These are phyloP conservation scores for Eucera pruinosa DNA, from an alignment of 2,888 invertebrate genomes.

Conservation along the genomic window DNA sequence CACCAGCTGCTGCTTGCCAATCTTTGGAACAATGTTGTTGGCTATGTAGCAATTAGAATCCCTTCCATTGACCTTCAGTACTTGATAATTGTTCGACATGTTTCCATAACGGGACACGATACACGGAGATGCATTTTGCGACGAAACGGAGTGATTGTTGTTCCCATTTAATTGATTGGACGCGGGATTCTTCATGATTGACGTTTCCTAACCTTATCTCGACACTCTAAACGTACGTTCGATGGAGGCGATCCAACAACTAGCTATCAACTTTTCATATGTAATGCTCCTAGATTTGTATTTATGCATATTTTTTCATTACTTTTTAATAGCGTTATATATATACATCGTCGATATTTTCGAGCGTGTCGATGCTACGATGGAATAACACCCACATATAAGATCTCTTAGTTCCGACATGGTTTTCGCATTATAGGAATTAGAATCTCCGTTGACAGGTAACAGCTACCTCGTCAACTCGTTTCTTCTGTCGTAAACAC, in stretches of 20 bases:
- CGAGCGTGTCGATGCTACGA: conserved; percentile 23
- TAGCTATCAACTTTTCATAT: conserved; percentile 28
- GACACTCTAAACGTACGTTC: conserved; percentile 34
- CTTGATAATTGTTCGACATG: conserved; percentile 66
- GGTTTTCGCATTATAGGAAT: conserved; percentile 26
- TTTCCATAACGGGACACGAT: conserved; percentile 62
- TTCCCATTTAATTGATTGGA: conserved; percentile 69
- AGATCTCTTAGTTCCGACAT: conserved; percentile 33
- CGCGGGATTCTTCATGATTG: conserved; percentile 71
- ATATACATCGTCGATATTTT: conserved; percentile 25
- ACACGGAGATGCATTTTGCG: conserved; percentile 60
- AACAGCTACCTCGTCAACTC: background rate
- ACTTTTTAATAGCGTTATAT: conserved; percentile 22
- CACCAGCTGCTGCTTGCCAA: conserved; percentile 79
- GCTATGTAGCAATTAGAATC: conserved; percentile 72
- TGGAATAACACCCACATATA: conserved; percentile 54
- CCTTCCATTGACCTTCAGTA: conserved; percentile 67
- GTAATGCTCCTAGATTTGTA: conserved; percentile 20
- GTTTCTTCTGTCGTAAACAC: conserved; percentile 1
- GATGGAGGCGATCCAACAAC: conserved; percentile 37
- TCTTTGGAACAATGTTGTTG: conserved; percentile 66
- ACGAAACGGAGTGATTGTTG: conserved; percentile 51
- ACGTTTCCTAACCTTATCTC: conserved; percentile 62
- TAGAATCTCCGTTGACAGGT: conserved; percentile 10
- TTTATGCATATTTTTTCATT: conserved; percentile 60